Evolutionary conservation across 2,888 invertebrate genomes (phyloP), one percentile per base, ranked within the genome.

Genomic region (Polymixis flavicincta): DNA sequence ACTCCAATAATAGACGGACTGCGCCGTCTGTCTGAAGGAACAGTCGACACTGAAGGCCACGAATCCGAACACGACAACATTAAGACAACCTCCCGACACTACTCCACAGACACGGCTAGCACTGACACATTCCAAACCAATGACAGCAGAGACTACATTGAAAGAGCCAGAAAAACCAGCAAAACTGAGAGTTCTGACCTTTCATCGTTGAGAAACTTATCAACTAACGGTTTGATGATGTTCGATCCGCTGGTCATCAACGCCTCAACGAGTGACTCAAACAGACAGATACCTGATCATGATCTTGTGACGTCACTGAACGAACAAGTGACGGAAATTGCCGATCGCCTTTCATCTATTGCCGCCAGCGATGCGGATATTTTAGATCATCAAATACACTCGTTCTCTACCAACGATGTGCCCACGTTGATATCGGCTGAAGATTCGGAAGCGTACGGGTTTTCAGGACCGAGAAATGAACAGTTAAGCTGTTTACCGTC

Each of bases 401-500:
- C 96, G 25, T 96, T 92, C 80, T 96, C 96, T 0, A 93, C 96
- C 0, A 96, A 92, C 73, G 96, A 96, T 72, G 93, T 97, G 1
- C 95, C 96, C 0, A 93, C 93, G 0, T 82, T 96, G 2, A 93
- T 96, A 82, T 88, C 95, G 3, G 91, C 91, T 0, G 94, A 95
- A 6, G 91, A 92, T 14, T 79, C 91, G 0, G 94, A 94, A 73
- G 86, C 90, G 9, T 93, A 88, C 79, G 90, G 90, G 0, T 93
- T 92, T 65, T 78, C 87, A 0, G 93, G 93, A 3, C 93, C 95
- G 0, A 94, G 95, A 70, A 96, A 94, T 61, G 96, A 96, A 77
- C 95, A 95, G 66, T 80, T 95, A 19, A 95, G 96, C 28, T 97
- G 96, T 84, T 95, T 97, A 89, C 97, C 97, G 7, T 97, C 97